Conservation (phyloP, 2,113 vertebrate species). For the Ploceus nigricollis region DNA sequence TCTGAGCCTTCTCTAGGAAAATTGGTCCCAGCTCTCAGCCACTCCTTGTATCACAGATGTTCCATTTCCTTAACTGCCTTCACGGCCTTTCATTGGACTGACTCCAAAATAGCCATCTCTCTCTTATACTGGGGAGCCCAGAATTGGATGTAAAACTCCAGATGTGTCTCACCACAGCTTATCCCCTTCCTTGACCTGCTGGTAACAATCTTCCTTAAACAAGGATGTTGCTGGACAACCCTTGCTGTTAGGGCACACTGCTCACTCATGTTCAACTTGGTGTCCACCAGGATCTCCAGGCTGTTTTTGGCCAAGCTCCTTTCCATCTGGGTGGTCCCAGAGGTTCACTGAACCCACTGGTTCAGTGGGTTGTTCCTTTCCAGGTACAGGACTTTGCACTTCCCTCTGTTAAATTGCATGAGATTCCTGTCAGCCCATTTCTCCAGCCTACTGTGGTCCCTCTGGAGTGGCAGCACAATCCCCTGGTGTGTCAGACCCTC, state of each 20-base stretch:
- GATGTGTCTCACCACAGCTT: not conserved
- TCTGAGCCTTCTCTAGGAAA: not conserved
- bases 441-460: not conserved
- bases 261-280: not conserved
- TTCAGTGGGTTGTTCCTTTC: not conserved
- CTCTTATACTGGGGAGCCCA: not conserved
- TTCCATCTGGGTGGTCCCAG: not conserved
- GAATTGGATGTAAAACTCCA: not conserved
- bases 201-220: not conserved
- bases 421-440: not conserved
- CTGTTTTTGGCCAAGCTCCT: not conserved
- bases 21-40: not conserved
- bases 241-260: not conserved
- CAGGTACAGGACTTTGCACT: not conserved
- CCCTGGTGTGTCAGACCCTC: not conserved
- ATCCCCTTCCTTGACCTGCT: not conserved
- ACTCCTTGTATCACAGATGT: not conserved
- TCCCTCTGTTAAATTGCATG: not conserved
- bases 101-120: not conserved
- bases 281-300: not conserved
- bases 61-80: not conserved
- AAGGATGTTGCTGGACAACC: not conserved
- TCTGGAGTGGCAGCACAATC: not conserved
- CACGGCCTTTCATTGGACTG: not conserved
- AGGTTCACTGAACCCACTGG: too few relatives aligned